Evolutionary conservation across 1,140 invertebrate genomes (phyloP), one percentile per base, ranked within the genome.

Genomic region (Apis laboriosa): DNA sequence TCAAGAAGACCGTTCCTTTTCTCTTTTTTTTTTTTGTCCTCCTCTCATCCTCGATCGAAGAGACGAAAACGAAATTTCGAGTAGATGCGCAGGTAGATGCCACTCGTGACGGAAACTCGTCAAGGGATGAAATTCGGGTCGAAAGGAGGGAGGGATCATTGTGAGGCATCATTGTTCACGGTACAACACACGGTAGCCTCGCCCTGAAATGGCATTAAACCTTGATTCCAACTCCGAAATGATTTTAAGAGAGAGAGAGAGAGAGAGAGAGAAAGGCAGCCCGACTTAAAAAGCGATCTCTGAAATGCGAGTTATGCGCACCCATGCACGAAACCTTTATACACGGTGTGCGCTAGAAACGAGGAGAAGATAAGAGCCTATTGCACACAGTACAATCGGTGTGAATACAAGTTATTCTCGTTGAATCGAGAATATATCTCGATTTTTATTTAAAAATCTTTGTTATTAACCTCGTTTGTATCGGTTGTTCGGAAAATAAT

Each of bases 181-280:
- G 53, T 85, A 73, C 66, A 43, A 43, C 34, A 70, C 86, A 70
- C 86, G 86, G 81, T 85, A 86, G 80, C 84, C 70, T 53, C 28
- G 24, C 43, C 61, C 64, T 43, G 76, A 73, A 86, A 85, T 87
- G 53, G 84, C 82, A 89, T 88, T 86, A 88, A 79, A 53, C 68
- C 78, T 80, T 89, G 88, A 88, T 90, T 89, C 87, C 90, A 90
- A 89, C 89, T 90, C 61, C 64, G 68, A 83, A 86, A 90, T 89
- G 80, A 90, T 91, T 90, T 72, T 43, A 43, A 72, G 49, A 74
- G 11, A 24, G 11, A 58, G 15, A 19, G 58, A 60, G 9, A 21
- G 21, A 51, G 43, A 76, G 17, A 21, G 17, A 58, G 21, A 66
- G 66, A 67, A 17, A 21, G 12, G 28, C 13, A 17, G 53, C 43